Evolutionary conservation across 2,113 vertebrate species (phyloP).

Genomic region (Malurus alboscapulatus): DNA sequence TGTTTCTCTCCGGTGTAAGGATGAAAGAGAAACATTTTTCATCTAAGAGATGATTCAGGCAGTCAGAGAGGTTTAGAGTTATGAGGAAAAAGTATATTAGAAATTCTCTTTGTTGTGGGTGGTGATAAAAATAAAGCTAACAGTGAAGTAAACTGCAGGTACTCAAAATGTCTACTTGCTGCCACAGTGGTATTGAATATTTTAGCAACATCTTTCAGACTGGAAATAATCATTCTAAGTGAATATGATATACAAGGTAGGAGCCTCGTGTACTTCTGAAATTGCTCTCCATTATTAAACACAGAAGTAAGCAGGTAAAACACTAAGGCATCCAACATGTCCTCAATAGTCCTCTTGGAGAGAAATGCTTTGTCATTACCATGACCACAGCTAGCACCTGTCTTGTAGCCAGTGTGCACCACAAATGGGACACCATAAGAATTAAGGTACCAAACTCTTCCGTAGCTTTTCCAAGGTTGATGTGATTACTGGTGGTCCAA

Average conservation of each 20-base stretch:
- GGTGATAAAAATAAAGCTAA: neutral
- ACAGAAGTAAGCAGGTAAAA: neutral
- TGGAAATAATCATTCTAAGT: neutral
- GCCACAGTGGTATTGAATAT: neutral
- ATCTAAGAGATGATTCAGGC: neutral
- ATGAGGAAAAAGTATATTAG: neutral
- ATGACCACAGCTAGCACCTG: neutral
- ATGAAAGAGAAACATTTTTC: conserved; percentile 4
- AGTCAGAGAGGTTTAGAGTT: neutral
- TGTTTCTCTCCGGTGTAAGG: neutral
- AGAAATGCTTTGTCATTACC: neutral
- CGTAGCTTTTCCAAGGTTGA: neutral
- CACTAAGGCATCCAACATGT: neutral
- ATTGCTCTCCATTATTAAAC: conserved; percentile 13
- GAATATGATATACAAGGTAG: neutral
- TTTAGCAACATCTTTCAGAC: neutral
- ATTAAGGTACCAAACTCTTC: neutral
- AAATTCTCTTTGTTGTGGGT: neutral
- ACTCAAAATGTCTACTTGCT: neutral
- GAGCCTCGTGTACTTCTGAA: neutral
- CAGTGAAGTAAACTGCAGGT: neutral
- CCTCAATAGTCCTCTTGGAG: neutral
- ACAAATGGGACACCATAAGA: neutral
- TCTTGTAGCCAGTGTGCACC: neutral
- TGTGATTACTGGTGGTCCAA: neutral